Evolutionary conservation across 1,140 invertebrate genomes (phyloP), one percentile per base, ranked within the genome.

Genomic region (Ptiloglossa arizonensis): DNA sequence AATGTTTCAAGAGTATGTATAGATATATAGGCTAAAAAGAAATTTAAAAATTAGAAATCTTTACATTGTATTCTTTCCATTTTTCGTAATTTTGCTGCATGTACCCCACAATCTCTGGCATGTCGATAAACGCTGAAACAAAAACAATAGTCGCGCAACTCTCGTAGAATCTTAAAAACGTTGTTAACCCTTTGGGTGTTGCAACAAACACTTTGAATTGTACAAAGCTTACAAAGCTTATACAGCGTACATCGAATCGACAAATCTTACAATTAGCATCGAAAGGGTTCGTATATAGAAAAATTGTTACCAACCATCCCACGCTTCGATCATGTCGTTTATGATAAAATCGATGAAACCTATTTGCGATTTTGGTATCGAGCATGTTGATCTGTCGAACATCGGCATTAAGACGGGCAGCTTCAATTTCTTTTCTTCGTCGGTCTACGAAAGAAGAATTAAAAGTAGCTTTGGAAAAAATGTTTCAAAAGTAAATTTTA

Each of bases 281-380:
- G 44, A 67, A 17, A 29, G 8, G 8, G 1, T 44, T 38, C 22
- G 4, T 46, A 3, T 54, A 27, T 38, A 46, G 4, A 54, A 63
- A 35, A 52, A 41, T 27, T 24, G 8, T 8, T 50, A 86, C 82
- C 8, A 91, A 99, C 98, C 96, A 91, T 98, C 96, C 97, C 97
- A 99, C 32, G 97, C 96, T 88, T 98, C 97, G 93, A 98, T 98
- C 98, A 99, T 99, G 90, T 98, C 97, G 81, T 96, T 97, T 82
- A 99, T 97, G 87, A 99, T 99, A 91, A 96, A 98, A 93, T 99
- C 98, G 67, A 98, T 96, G 93, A 99, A 99, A 59, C 97, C 97
- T 81, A 98, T 98, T 94, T 99, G 98, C 59, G 97, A 98, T 93
- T 98, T 97, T 67, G 98, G 97, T 90, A 99, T 98, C 79, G 97